Evolutionary conservation across 2,888 invertebrate species (phyloP).

Genomic region (Euplexia lucipara): DNA sequence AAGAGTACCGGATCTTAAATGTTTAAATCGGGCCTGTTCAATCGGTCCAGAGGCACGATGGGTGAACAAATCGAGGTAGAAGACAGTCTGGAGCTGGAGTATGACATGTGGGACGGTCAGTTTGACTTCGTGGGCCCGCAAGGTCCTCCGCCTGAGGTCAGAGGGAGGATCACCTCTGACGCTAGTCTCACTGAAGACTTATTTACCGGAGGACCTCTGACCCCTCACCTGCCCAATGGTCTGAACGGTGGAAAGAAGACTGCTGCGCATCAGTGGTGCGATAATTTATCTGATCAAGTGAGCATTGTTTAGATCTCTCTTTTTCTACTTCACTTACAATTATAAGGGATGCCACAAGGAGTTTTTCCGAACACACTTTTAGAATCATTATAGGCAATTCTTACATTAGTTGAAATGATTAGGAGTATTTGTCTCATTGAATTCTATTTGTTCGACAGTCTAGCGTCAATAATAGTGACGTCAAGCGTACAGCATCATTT

Average conservation of each 20-base stretch:
- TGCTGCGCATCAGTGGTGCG: conserved; percentile 90
- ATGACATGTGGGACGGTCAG: conserved; percentile 97
- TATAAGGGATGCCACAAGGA: not conserved
- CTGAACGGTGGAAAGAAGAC: conserved; percentile 91
- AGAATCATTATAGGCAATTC: conserved; percentile 4
- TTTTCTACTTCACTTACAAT: not conserved
- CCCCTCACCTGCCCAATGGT: conserved; percentile 86
- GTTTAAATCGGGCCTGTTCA: conserved; percentile 87
- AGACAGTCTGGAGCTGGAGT: conserved; percentile 94
- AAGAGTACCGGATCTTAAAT: conserved; percentile 79
- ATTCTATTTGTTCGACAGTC: conserved; percentile 23
- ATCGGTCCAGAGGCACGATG: conserved; percentile 85
- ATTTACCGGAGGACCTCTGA: conserved; percentile 86
- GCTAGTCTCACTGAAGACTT: conserved; percentile 86
- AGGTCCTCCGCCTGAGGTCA: conserved; percentile 79
- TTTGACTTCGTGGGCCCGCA: conserved; percentile 95
- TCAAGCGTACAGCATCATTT: conserved; percentile 44
- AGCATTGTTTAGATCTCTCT: conserved; percentile 64
- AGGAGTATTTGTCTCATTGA: conserved; percentile 6
- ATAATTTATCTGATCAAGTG: conserved; percentile 92
- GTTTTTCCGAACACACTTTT: not conserved
- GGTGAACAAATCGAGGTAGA: conserved; percentile 87
- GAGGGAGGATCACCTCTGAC: conserved; percentile 83
- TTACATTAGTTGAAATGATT: conserved; percentile 9
- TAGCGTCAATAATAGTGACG: conserved; percentile 45